Conservation (phyloP, 2,888 invertebrate genomes). For the Homarus gammarus region DNA sequence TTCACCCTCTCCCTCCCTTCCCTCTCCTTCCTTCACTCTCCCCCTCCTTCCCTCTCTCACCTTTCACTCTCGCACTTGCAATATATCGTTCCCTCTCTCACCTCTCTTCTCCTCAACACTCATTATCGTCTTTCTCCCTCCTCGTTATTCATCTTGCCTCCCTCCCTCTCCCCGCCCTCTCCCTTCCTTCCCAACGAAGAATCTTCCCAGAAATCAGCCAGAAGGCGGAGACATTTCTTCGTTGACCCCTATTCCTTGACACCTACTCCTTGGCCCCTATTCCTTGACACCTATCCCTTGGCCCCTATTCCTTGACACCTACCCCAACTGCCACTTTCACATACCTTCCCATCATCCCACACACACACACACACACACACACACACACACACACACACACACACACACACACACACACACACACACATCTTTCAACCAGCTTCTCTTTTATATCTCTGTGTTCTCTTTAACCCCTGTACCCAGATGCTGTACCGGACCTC, state of each 20-base stretch:
- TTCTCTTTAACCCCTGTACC: not conserved
- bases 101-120: not conserved
- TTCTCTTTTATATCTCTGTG: too few species aligned
- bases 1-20: not conserved
- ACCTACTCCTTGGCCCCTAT: too few species aligned
- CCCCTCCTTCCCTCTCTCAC: not conserved
- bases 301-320: too few species aligned
- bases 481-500: conserved; percentile 66
- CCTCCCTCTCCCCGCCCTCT: not conserved
- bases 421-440: not conserved
- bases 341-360: too few species aligned
- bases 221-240: too few species aligned
- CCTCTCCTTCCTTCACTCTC: not conserved
- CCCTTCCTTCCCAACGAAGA: too few species aligned
- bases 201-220: too few species aligned
- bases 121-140: not conserved
- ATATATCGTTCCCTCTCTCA: not conserved
- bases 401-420: not conserved
- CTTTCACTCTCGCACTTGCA: not conserved
- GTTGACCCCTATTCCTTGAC: too few species aligned
- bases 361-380: not conserved
- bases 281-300: too few species aligned
- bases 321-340: not conserved
- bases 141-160: not conserved
- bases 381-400: not conserved